These are phyloP conservation scores for Hartigia nigra DNA, from an alignment of 2,888 invertebrate genomes.

Conservation along the genomic window DNA sequence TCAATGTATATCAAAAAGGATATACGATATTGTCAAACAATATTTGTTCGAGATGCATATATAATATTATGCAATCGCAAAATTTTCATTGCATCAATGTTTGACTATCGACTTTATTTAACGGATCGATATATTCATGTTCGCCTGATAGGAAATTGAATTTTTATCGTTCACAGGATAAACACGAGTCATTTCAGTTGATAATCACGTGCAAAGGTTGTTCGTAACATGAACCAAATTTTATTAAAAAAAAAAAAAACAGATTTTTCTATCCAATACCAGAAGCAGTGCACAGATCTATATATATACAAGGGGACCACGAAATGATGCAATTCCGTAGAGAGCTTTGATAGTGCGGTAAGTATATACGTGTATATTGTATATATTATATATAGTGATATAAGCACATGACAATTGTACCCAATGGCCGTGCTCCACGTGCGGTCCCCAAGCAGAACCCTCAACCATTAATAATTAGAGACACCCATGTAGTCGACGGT, in stretches of 20 bases:
- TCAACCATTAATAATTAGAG: slow-evolving; percentile 52
- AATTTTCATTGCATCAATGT: no score
- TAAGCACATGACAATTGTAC: slow-evolving; percentile 31
- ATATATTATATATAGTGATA: slow-evolving; percentile 11
- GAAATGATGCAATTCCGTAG: not conserved
- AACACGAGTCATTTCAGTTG: no score
- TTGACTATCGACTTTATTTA: no score
- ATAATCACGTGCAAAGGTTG: no score
- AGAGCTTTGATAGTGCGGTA: not conserved
- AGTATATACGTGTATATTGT: not conserved
- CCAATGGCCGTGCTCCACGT: slow-evolving; percentile 33
- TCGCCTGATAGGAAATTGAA: not conserved
- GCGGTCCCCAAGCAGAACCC: slow-evolving; percentile 34
- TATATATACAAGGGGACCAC: not conserved
- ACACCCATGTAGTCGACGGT: slow-evolving; percentile 36
- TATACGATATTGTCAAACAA: no score
- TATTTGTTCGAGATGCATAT: no score
- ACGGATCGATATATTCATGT: not conserved
- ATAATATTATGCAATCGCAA: no score
- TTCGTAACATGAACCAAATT: not conserved
- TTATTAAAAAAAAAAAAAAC: not conserved
- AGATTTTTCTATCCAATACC: no score
- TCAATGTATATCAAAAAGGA: no score
- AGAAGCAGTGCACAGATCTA: not conserved
- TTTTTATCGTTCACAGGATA: no score